Conservation (phyloP, 2,113 vertebrate species). For the Heterotis niloticus region DNA sequence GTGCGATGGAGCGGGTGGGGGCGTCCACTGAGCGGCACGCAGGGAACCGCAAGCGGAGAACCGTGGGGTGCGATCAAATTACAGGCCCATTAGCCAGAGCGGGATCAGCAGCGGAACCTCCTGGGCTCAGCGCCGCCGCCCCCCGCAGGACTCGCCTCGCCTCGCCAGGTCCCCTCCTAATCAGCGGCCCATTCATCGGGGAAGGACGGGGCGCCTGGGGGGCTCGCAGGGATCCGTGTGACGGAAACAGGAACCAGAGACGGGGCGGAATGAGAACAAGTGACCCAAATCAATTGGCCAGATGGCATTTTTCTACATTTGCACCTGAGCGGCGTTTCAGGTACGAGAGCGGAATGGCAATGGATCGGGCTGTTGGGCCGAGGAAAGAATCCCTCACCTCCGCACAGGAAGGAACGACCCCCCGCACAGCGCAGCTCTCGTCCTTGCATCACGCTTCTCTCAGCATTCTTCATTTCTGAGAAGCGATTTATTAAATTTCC, state of each 20-base stretch:
- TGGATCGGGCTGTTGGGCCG: neutral
- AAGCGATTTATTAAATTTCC: neutral
- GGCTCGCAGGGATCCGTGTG: neutral
- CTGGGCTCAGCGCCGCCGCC: neutral
- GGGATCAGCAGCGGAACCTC: neutral
- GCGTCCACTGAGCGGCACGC: neutral
- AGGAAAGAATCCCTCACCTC: neutral
- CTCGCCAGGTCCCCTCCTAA: neutral
- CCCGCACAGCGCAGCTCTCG: too few species aligned
- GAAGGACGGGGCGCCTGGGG: neutral
- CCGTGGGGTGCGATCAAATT: neutral
- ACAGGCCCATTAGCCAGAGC: neutral
- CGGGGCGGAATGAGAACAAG: neutral
- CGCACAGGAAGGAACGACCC: neutral
- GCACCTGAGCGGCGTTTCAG: neutral
- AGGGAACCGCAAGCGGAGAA: neutral
- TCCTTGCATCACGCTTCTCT: neutral
- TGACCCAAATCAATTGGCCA: neutral
- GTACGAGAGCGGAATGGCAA: neutral
- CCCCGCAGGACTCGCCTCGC: neutral
- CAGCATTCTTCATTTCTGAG: neutral
- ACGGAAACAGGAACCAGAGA: neutral
- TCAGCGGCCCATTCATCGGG: neutral
- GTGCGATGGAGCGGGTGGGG: neutral
- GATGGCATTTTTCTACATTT: constrained; percentile 2